Evolutionary conservation across 2,113 vertebrate species (phyloP).

Genomic region (Terrapene triunguis): DNA sequence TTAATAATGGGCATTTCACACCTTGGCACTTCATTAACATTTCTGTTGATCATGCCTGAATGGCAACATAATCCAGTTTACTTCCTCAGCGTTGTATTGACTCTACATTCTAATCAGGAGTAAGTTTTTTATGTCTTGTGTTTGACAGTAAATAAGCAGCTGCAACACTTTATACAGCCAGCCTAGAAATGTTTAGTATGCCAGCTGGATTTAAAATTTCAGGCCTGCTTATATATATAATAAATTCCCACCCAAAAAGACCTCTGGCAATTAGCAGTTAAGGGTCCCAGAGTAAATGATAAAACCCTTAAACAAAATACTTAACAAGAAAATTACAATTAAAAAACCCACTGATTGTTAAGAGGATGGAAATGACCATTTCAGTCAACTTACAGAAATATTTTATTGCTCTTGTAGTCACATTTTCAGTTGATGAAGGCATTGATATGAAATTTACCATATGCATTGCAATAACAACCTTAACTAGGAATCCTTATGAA

Average conservation of each 20-base stretch:
- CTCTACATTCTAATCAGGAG: not conserved
- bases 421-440: not conserved
- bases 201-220: not conserved
- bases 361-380: not conserved
- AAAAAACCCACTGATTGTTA: accelerated
- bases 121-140: not conserved
- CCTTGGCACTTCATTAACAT: not conserved
- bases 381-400: accelerated
- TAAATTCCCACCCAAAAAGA: not conserved
- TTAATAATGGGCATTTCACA: too few relatives aligned
- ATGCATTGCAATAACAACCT: not conserved
- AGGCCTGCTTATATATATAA: not conserved
- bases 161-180: not conserved
- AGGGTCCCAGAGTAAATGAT: not conserved
- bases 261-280: not conserved
- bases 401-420: not conserved
- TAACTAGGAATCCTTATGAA: not conserved
- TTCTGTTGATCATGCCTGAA: accelerated
- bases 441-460: not conserved
- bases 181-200: not conserved
- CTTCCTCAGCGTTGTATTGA: accelerated
- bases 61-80: not conserved
- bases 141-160: not conserved
- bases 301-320: not conserved
- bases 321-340: accelerated